A percentile compares a stretch with the other conserved stretches of the same genome.
These are phyloP conservation scores for Amorpha juglandis DNA, from an alignment of 2,888 invertebrate species.

Conservation along the genomic window DNA sequence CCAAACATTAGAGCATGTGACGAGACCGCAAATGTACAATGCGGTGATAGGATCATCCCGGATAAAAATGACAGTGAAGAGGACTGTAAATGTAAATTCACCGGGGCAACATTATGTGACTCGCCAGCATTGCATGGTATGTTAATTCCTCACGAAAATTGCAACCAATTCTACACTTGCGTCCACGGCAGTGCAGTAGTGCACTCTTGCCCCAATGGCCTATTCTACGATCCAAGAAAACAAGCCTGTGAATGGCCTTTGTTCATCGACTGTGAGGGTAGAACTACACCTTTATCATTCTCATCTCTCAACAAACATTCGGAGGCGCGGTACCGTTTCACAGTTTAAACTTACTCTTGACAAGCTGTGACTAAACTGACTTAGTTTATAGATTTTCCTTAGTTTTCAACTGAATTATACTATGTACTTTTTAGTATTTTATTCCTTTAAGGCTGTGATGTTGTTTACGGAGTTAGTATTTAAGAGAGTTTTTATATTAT, in stretches of 20 bases:
- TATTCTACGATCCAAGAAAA: neutral
- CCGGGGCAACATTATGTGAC: neutral
- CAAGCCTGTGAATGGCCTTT: neutral
- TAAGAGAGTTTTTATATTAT: neutral
- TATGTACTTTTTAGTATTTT: conserved; percentile 7
- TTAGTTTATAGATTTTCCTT: neutral
- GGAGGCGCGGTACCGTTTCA: neutral
- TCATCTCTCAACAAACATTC: conserved; percentile 3
- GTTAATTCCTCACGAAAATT: neutral
- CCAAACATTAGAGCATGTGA: conserved; percentile 78
- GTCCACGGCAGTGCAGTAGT: neutral
- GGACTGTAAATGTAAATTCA: neutral
- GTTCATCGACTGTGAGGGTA: neutral
- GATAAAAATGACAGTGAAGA: conserved; percentile 26
- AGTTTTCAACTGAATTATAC: neutral
- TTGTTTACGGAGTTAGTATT: neutral
- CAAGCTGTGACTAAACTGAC: neutral
- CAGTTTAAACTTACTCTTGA: neutral
- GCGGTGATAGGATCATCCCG: conserved; percentile 52
- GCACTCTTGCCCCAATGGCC: neutral
- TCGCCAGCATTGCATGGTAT: neutral
- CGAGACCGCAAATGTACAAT: conserved; percentile 82
- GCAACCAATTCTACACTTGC: neutral
- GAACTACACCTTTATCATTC: neutral
- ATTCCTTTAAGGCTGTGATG: conserved; percentile 14